Evolutionary conservation across 1,140 invertebrate species (phyloP).

Genomic region (Pachypsylla venusta): DNA sequence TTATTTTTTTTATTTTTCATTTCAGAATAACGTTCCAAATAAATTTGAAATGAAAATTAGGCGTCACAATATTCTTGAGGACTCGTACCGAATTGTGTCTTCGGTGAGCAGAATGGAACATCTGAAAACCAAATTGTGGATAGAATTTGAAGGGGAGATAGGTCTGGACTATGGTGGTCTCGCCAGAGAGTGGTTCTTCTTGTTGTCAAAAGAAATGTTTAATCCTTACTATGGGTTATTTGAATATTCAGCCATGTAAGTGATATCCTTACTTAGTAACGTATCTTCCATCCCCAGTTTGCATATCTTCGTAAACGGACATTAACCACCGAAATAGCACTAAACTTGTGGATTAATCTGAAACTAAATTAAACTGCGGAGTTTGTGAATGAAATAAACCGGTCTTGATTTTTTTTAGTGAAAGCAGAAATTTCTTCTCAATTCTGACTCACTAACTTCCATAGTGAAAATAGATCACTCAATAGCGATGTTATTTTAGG

Average conservation of each 20-base stretch:
- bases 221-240: conserved; percentile 98
- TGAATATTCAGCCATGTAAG: conserved; percentile 95
- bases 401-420: no score
- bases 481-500: no score
- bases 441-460: no score
- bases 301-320: no score
- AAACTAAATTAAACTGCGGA: no score
- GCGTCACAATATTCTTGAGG: conserved; percentile 81
- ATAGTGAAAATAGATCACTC: no score
- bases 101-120: conserved; percentile 71
- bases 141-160: conserved; percentile 95
- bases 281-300: no score
- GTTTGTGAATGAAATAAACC: no score
- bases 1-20: neutral
- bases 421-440: no score
- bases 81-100: conserved; percentile 82
- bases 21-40: conserved; percentile 65
- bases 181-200: conserved; percentile 95
- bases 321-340: no score
- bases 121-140: conserved; percentile 93
- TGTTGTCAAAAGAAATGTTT: conserved; percentile 98
- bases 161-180: conserved; percentile 96
- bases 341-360: no score
- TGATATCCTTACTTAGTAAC: no score
- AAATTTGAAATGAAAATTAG: conserved; percentile 95